Base-by-base conservation (phyloP, 2,797 vertebrate genomes). In the Carcharodon carcharias region DNA sequence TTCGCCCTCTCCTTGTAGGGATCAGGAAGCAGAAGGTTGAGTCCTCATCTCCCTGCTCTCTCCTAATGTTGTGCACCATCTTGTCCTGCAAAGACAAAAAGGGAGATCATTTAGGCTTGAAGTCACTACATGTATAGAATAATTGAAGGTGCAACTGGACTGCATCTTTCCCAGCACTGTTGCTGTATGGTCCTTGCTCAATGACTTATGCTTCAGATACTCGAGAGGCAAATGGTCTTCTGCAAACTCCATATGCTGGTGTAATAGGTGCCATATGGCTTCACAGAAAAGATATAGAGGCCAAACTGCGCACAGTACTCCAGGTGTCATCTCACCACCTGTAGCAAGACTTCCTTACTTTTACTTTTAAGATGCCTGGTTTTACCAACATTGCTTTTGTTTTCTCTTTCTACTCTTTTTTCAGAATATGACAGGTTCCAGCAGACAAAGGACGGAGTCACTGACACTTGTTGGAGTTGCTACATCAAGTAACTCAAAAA, bases 401-500 rank as follows among this genome's bases (percentile, higher is more conserved):
- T 63, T 92, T 63, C 87, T 65, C 16, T 40, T 92, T 26, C 82
- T 85, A 50, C 21, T 11, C 69, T 26, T 96, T 96, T 23, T 96
- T 56, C 80, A 97, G 96, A 96, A 98, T 96, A 82, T 95, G 85
- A 11, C 96, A n/a, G 96, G 97, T 91, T 96, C 98, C 45, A 98
- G 98, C 96, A 98, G 97, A 54, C 94, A 56, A 56, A 73, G 94
- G 50, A 31, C 69, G 16, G 50, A 54, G 69, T 95, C 94, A 18
- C 31, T 95, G 12, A 28, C 61, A 4, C n/a, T 50, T 21, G 28
- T 28, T 93, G 91, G 23, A 11, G 97, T 97, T 0, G 97, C 98
- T 0, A 97, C 98, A 0, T 96, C 98, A 6, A 23, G 35, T 21
- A 98, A 97, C 96, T 97, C 99, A 63, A 99, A 98, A 97, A 98